Conservation (phyloP, 1,140 invertebrate species). For the Anastrepha ludens region DNA sequence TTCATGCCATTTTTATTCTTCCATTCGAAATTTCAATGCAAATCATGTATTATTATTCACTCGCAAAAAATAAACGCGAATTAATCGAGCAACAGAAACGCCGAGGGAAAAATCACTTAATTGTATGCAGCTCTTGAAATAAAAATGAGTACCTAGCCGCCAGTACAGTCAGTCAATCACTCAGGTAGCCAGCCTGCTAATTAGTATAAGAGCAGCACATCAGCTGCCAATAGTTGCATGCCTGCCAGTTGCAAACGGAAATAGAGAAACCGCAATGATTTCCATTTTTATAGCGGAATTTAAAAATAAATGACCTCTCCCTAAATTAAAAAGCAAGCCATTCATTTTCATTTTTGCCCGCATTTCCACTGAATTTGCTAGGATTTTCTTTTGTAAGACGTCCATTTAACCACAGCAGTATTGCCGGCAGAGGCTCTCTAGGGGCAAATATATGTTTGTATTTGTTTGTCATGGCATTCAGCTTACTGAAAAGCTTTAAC, state of each 20-base stretch:
- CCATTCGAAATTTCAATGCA: background rate
- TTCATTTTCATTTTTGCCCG: conserved; percentile 14
- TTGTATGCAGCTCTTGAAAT: background rate
- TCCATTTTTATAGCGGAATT: background rate
- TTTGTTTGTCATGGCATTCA: background rate
- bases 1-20: too few relatives aligned
- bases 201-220: conserved; percentile 2
- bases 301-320: conserved; percentile 39
- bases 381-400: background rate
- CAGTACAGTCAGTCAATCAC: background rate
- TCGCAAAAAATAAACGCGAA: background rate
- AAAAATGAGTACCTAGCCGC: background rate
- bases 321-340: conserved; percentile 37
- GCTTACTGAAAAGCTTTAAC: background rate
- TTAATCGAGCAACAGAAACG: background rate
- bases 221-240: too few relatives aligned
- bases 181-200: conserved; percentile 4
- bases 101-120: too few relatives aligned
- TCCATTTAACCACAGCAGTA: background rate
- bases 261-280: conserved; percentile 6
- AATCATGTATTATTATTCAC: background rate
- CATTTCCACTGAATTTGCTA: background rate
- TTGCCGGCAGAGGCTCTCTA: background rate
- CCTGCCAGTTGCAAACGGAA: conserved; percentile 10
- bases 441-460: background rate